These are phyloP conservation scores for Luehdorfia chinensis DNA, from an alignment of 1,140 invertebrate species.

Conservation along the genomic window DNA sequence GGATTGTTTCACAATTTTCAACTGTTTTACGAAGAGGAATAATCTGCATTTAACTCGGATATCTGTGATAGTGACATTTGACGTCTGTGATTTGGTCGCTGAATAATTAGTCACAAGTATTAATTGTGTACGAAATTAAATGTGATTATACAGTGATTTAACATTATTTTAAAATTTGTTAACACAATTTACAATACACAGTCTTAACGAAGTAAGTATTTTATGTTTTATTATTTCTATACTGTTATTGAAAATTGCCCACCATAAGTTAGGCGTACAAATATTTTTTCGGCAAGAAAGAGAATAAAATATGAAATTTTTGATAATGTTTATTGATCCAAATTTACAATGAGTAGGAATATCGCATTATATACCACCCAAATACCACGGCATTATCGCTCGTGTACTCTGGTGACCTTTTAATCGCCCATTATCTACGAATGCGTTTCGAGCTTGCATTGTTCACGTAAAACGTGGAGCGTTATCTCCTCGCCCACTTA, in stretches of 20 bases:
- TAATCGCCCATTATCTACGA: conserved; percentile 18
- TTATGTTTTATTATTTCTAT: no score
- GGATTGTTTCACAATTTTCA: conserved; percentile 42
- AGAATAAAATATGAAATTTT: no score
- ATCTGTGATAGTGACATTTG: conserved; percentile 57
- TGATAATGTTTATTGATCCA: no score
- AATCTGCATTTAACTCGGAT: conserved; percentile 36
- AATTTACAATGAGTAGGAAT: no score
- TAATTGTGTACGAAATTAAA: conserved; percentile 19
- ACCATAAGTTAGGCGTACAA: no score
- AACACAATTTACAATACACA: neutral
- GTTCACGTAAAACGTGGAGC: conserved; percentile 31
- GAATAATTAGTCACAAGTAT: neutral
- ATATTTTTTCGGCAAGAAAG: no score
- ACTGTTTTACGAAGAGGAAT: conserved; percentile 32
- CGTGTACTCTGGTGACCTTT: conserved; percentile 14
- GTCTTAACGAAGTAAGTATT: conserved; percentile 11
- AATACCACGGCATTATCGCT: no score
- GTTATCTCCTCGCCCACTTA: conserved; percentile 31
- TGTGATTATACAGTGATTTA: conserved; percentile 16
- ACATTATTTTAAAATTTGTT: neutral
- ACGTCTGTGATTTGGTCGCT: conserved; percentile 14
- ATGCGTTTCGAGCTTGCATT: conserved; percentile 20
- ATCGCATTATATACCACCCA: no score
- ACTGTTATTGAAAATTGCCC: no score